phyloP scores from a whole-genome alignment of 2,797 vertebrate species.

The Micrastur ruficollis region DNA sequence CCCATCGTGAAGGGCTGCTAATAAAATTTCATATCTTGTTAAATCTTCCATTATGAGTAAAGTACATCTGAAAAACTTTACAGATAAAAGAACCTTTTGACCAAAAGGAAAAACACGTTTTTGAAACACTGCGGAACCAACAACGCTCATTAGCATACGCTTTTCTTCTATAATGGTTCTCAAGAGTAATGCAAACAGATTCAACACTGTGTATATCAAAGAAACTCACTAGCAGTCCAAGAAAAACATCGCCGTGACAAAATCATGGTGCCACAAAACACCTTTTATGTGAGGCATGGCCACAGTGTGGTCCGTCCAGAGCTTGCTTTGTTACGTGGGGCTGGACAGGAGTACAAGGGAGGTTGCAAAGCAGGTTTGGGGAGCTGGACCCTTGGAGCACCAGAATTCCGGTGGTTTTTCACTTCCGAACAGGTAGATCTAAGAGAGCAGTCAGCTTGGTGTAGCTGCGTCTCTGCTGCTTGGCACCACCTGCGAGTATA shows the following conservation, averaged over 20 bases:
- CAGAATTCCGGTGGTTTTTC: neutral
- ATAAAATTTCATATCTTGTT: constrained; percentile 42
- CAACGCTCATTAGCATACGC: constrained; percentile 23
- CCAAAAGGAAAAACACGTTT: neutral
- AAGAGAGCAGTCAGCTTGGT: neutral
- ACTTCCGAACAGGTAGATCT: neutral
- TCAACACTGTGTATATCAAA: neutral
- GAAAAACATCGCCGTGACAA: neutral
- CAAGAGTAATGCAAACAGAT: neutral
- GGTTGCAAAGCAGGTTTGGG: neutral
- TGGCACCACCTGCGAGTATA: neutral
- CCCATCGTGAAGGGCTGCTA: neutral
- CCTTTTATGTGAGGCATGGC: neutral
- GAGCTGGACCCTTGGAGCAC: neutral
- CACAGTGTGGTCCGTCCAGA: neutral
- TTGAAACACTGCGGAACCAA: constrained; percentile 29
- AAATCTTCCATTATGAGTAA: constrained; percentile 25
- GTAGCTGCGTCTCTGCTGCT: neutral
- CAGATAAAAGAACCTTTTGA: constrained; percentile 43
- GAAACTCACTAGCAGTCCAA: neutral
- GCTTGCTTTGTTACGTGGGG: neutral
- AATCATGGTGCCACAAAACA: neutral
- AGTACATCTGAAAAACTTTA: constrained; percentile 30
- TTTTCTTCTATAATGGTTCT: constrained; percentile 38
- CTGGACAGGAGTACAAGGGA: neutral